Conservation (phyloP, 2,113 vertebrate species). For the Typhlomys cinereus region DNA sequence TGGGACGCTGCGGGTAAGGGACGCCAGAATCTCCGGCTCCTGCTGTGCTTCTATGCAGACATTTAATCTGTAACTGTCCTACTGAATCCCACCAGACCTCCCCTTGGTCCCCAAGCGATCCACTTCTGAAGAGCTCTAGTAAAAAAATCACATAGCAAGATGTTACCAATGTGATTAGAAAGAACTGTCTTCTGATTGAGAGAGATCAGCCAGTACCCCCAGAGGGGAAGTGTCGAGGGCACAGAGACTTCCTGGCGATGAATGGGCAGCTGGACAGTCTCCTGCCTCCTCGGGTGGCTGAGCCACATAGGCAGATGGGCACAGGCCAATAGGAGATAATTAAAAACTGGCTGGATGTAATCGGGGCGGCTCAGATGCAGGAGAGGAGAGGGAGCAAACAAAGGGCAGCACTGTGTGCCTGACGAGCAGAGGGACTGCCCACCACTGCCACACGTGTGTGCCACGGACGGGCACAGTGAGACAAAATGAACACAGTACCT, state of each 20-base stretch:
- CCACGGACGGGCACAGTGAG: accelerated
- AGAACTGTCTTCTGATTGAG: slow-evolving; percentile 39
- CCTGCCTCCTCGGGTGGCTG: background rate
- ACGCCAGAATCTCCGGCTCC: background rate
- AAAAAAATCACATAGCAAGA: slow-evolving; percentile 58
- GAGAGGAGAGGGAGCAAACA: slow-evolving; percentile 2
- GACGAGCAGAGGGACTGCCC: background rate
- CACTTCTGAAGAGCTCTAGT: slow-evolving; percentile 45
- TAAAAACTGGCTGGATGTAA: slow-evolving; percentile 56
- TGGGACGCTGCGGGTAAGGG: accelerated
- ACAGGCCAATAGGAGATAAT: slow-evolving; percentile 40
- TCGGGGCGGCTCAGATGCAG: background rate
- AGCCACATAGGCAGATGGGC: slow-evolving; percentile 18
- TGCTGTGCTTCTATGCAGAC: background rate
- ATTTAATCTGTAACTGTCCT: background rate
- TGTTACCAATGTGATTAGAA: slow-evolving; percentile 47
- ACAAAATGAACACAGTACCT: background rate
- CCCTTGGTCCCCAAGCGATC: background rate
- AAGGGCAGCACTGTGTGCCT: background rate
- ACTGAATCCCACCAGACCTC: background rate
- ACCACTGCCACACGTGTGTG: background rate
- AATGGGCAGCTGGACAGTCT: background rate
- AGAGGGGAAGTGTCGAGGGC: slow-evolving; percentile 40
- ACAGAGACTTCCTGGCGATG: slow-evolving; percentile 21
- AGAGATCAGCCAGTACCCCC: slow-evolving; percentile 36